Percentiles rank a stretch among this genome's conserved stretches.
Conservation (phyloP, 1,140 invertebrate genomes). For the Aplysia californica region DNA sequence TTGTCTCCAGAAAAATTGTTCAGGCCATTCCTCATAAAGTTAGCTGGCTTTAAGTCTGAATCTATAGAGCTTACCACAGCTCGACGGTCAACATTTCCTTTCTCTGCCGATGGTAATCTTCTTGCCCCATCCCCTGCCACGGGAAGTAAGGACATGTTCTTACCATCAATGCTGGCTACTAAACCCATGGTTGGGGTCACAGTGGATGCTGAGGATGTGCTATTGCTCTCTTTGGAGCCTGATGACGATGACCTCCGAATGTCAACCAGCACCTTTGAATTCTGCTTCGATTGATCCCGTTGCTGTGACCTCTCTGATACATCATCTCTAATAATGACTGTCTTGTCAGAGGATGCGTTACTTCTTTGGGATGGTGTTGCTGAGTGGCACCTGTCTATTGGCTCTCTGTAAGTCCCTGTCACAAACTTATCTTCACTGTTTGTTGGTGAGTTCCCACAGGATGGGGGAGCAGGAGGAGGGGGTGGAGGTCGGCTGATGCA, state of each 20-base stretch:
- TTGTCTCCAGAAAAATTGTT: background rate
- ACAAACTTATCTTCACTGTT: slow-evolving; percentile 53
- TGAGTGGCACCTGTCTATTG: slow-evolving; percentile 42
- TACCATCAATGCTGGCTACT: slow-evolving; percentile 59
- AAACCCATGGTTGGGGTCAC: slow-evolving; percentile 50
- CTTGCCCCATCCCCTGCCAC: background rate
- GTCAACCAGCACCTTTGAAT: slow-evolving; percentile 13
- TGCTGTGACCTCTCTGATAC: background rate
- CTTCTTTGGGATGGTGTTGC: slow-evolving; percentile 41
- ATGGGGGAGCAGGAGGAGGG: background rate
- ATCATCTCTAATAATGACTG: slow-evolving; percentile 25
- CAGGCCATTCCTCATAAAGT: slow-evolving; percentile 7
- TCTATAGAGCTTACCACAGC: no score
- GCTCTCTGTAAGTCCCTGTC: slow-evolving; percentile 55
- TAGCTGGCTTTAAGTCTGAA: no score
- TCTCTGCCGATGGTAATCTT: no score
- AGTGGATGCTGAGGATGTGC: slow-evolving; percentile 50
- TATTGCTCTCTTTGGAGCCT: slow-evolving; percentile 47
- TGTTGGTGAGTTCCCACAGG: background rate
- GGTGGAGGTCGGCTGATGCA: slow-evolving; percentile 19
- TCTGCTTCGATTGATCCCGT: background rate
- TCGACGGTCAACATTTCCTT: no score
- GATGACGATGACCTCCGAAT: slow-evolving; percentile 39
- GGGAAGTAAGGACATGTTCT: slow-evolving; percentile 57
- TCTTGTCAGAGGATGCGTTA: slow-evolving; percentile 33